Evolutionary conservation across 2,113 vertebrate species (phyloP).

Genomic region (Notothenia rossii): DNA sequence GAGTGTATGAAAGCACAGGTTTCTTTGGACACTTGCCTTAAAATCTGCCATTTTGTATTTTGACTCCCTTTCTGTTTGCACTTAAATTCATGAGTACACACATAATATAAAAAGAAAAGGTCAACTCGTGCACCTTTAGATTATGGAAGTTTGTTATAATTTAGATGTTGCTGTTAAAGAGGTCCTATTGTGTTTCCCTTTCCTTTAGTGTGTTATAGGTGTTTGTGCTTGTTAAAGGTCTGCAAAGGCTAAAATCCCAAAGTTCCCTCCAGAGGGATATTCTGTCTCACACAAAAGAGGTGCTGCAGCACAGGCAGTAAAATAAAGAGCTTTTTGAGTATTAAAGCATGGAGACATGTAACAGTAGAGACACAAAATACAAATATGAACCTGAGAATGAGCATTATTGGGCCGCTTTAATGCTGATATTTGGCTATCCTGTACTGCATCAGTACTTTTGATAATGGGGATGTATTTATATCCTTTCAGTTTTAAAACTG

Average conservation of each 20-base stretch:
- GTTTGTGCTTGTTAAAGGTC: too few relatives aligned
- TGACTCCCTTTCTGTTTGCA: not conserved
- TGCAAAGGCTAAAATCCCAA: too few relatives aligned
- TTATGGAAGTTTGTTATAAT: not conserved
- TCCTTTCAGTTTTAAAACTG: constrained; percentile 18
- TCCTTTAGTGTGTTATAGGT: too few relatives aligned
- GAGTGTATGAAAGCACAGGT: too few relatives aligned
- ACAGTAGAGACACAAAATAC: too few relatives aligned
- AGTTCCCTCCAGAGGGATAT: too few relatives aligned
- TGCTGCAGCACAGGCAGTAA: too few relatives aligned
- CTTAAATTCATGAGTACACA: not conserved
- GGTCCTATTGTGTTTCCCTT: too few relatives aligned
- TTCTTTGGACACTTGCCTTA: not conserved
- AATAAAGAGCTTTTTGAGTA: too few relatives aligned
- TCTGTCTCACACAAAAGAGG: too few relatives aligned
- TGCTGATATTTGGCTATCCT: constrained; percentile 20
- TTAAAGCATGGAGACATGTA: too few relatives aligned
- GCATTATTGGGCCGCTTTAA: not conserved
- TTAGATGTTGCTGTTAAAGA: not conserved
- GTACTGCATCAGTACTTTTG: constrained; percentile 73
- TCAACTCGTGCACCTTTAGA: constrained; percentile 4
- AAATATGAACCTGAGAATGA: too few relatives aligned
- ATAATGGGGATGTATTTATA: constrained; percentile 9
- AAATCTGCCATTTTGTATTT: not conserved
- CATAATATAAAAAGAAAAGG: not conserved